Base-by-base conservation (phyloP, 2,113 vertebrate genomes). In the Crotophaga sulcirostris region DNA sequence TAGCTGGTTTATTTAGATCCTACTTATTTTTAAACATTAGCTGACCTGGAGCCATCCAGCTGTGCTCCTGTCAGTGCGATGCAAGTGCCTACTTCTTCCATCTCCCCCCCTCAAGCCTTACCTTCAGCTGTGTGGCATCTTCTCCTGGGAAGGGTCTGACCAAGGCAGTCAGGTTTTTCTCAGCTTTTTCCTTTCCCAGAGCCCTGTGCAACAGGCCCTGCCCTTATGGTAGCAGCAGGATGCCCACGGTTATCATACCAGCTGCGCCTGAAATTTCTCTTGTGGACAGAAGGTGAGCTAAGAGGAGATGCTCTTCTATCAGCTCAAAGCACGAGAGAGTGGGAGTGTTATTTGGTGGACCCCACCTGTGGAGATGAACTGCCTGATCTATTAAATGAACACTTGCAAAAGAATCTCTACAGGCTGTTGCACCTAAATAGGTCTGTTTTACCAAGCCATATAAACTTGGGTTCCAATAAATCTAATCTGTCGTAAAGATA, bases 401-500 rank as follows among this genome's bases (percentile, higher is more conserved):
- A 47, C 51, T 55, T 72, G 24, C 33, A 89, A 18, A 92, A 93
- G 81, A 62, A 34, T 16, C 29, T 87, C 58, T 51, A 47, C 21
- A 31, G 49, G 56, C 73, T 55, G 56, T 79, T 85, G 34, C 49
- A 51, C 38, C 45, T 96, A 42, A 69, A 89, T 66, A 45, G 44
- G 45, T 69, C 67, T 83, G 72, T 45, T 96, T 83, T 77, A 90
- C 38, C 76, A 51, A 92, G 79, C 78, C 45, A 1, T 95, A 87
- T 89, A 91, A 96, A 73, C 84, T 83, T 80, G 49, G 78, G 13
- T 63, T 91, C 66, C 49, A 58, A 34, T 95, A 93, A 96, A 90
- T 87, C 78, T 93, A 92, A 69, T 89, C 63, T 87, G 60, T 94
- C 92, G 82, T 81, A 95, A 88, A 77, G 93, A 44, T 18, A 78